Base-by-base conservation (phyloP, 1,140 invertebrate genomes). In the Chironomus tepperi region DNA sequence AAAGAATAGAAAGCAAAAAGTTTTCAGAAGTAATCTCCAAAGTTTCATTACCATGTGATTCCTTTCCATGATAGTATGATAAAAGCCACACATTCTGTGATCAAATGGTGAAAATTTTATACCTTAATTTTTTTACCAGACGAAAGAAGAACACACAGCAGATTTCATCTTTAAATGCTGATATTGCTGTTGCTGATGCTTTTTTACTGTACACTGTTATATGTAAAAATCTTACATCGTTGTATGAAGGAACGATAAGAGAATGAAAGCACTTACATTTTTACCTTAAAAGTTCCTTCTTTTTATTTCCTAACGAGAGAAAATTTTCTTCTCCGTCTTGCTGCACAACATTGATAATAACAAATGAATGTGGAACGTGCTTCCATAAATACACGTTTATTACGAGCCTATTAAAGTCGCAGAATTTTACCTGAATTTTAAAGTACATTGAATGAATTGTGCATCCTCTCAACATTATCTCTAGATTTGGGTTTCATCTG, bases 331-430 rank as follows among this genome's bases (percentile, higher is more conserved):
- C 47, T 57, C 15, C 47, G 15, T 57, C 47, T 12, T 57, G 15
- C n/a, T 57, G 47, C 47, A 57, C 5, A 57, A 57, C 47, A 57
- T 57, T 57, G 47, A 57, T 57, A 57, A 57, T 57, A 57, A 57
- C 47, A 57, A 57, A 57, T 57, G 47, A 57, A 57, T 57, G 47
- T 57, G n/a, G n/a, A n/a, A 57, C 47, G 47, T 57, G 47, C 47
- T n/a, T 57, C 47, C 12, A 57, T 57, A 57, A 57, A 57, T n/a
- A 3, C 5, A 34, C 24, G 24, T 34, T 34, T 34, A 34, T 34
- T 34, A 34, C 24, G 2, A 34, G 24, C 24, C 24, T 34, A 34
- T 34, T 34, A 34, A 34, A 34, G 24, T 34, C 24, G 24, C 24
- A 2, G 24, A 34, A 34, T 34, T 34, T 34, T 34, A 2, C 24